A percentile compares a stretch with the other conserved stretches of the same genome.
Evolutionary conservation across 2,888 invertebrate genomes (phyloP).

Genomic region (Dioctria linearis): DNA sequence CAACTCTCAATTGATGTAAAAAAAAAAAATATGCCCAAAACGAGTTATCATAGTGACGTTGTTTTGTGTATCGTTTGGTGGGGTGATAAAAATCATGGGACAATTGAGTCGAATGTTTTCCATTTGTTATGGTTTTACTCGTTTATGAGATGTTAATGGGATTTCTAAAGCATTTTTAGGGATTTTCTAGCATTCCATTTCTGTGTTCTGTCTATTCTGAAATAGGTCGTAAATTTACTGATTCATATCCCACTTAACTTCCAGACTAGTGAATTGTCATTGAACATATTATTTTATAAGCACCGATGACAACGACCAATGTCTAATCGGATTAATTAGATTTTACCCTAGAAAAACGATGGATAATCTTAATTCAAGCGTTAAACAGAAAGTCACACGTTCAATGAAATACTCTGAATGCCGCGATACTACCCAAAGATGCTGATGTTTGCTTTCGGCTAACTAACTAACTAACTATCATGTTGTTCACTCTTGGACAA

Average conservation of each 20-base stretch:
- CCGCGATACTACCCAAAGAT: no score
- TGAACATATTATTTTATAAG: conserved; percentile 6
- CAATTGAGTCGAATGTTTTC: conserved; percentile 27
- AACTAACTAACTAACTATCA: not conserved
- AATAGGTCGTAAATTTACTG: conserved; percentile 22
- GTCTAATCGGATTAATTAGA: conserved; percentile 42
- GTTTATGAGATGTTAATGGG: conserved; percentile 41
- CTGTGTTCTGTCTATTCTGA: not conserved
- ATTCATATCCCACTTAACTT: conserved; percentile 42
- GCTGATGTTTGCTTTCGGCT: not conserved
- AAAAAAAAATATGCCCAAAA: not conserved
- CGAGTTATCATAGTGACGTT: conserved; percentile 10
- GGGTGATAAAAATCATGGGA: conserved; percentile 36
- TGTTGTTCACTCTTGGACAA: no score
- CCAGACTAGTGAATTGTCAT: conserved; percentile 13
- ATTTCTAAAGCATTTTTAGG: not conserved
- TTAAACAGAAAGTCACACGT: not conserved
- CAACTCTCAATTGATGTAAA: conserved; percentile 27
- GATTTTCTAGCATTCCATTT: not conserved
- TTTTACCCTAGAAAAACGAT: conserved; percentile 2
- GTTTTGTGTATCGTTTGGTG: not conserved
- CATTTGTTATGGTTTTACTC: conserved; percentile 33
- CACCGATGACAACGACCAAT: not conserved
- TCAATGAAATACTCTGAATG: not conserved
- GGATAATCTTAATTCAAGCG: conserved; percentile 31